Conservation (phyloP, 2,888 invertebrate species). For the Choristoneura rosaceana region DNA sequence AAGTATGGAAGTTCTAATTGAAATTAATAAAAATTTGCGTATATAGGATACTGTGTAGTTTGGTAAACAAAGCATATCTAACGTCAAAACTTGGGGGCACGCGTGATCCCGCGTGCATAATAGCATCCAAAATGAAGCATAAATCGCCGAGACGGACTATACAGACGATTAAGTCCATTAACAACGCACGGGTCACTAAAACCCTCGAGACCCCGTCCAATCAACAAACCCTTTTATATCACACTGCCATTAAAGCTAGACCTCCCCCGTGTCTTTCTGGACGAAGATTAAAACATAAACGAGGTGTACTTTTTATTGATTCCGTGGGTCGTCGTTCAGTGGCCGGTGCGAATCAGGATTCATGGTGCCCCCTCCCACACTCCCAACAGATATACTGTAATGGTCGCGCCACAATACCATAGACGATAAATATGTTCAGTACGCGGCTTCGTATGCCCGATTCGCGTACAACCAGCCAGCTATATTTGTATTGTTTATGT, state of each 20-base stretch:
- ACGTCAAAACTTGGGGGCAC: constrained; percentile 68
- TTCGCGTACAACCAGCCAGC: constrained; percentile 68
- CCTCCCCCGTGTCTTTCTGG: constrained; percentile 41
- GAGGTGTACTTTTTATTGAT: constrained; percentile 21
- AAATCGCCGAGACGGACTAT: constrained; percentile 80
- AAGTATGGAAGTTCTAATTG: background rate
- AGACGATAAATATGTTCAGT: constrained; percentile 81
- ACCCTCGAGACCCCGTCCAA: constrained; percentile 71
- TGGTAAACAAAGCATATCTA: constrained; percentile 48
- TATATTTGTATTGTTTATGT: constrained; percentile 83
- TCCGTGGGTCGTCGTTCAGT: constrained; percentile 52
- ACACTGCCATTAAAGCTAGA: constrained; percentile 29
- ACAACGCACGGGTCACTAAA: constrained; percentile 76
- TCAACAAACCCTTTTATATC: constrained; percentile 77
- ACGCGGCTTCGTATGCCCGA: constrained; percentile 73
- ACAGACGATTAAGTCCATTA: constrained; percentile 83
- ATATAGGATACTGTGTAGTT: constrained; percentile 14
- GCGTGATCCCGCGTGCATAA: constrained; percentile 80
- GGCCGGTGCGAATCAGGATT: constrained; percentile 81
- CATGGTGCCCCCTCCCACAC: constrained; percentile 81
- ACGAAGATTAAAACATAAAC: constrained; percentile 28
- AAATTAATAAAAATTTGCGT: background rate
- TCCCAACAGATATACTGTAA: constrained; percentile 81
- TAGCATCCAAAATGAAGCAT: constrained; percentile 85
- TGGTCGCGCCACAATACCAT: constrained; percentile 83